Base-by-base conservation (phyloP, 2,797 vertebrate genomes). In the Yasuhikotakia modesta region DNA sequence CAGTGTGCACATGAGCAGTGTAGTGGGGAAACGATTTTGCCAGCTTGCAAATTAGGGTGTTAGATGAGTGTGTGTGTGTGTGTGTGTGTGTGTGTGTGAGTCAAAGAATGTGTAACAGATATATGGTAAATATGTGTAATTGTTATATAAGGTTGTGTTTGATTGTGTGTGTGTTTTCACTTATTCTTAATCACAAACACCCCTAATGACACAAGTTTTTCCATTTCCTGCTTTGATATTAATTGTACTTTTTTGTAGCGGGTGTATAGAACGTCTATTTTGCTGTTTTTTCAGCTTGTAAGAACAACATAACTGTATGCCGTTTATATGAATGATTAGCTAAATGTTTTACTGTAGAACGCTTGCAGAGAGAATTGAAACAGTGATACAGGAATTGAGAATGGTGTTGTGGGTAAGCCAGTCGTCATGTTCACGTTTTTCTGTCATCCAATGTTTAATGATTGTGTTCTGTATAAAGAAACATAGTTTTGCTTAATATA, bases 341-440 rank as follows among this genome's bases (percentile, higher is more conserved):
- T 52, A 63, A 21, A 70, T 50, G 67, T 70, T 78, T 78, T 61
- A 70, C 66, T 60, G 64, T 24, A 50, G 66, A 19, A 12, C 61
- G 66, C 69, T 43, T 77, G 60, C 43, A 70, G 39, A 78, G 76
- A 43, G 76, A 78, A 78, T 63, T 73, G 80, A 81, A 81, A 78
- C 74, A 46, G 5, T 32, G 21, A 24, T 68, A 61, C 50, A 55
- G 70, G 75, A 78, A 81, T 72, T 63, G 52, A 72, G 46, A 75
- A 45, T 17, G 46, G 17, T 17, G 45, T 70, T 78, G 55, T 79
- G 70, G 71, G 60, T 76, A 11, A 45, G 53, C 52, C 6, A 21
- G 57, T 52, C 6, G 7, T 32, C 19, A 14, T 30, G 30, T 78
- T 45, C 57, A 19, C 21, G 14, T 60, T 55, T 76, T 17, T 60